phyloP scores from a whole-genome alignment of 2,113 vertebrate species.

The Nothocercus nigrocapillus region DNA sequence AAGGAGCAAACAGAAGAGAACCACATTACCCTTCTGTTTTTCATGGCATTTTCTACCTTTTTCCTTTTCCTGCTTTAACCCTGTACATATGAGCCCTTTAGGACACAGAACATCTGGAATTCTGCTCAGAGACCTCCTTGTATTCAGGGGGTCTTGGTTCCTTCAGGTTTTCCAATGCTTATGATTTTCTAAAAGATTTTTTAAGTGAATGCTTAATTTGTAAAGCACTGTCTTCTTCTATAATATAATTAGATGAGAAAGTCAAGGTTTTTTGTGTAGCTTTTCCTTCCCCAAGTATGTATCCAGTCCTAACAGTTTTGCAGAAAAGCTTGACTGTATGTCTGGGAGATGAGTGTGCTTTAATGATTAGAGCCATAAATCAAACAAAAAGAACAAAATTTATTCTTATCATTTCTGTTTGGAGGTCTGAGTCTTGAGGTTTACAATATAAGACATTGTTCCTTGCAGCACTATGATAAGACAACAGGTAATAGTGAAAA shows the following conservation, averaged over 20 bases:
- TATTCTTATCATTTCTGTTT: background rate
- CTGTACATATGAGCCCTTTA: background rate
- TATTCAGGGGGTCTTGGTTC: background rate
- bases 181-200: background rate
- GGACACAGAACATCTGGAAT: background rate
- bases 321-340: background rate
- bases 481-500: background rate
- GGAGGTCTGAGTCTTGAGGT: background rate
- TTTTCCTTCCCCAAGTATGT: background rate
- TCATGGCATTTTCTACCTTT: background rate
- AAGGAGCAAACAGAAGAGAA: background rate
- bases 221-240: background rate
- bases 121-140: background rate
- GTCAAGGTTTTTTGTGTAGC: background rate
- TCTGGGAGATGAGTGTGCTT: background rate
- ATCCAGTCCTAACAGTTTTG: background rate
- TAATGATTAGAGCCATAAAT: background rate
- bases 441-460: background rate
- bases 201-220: background rate
- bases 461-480: constrained; percentile 33
- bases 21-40: background rate
- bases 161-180: background rate
- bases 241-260: background rate
- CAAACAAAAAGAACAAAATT: background rate
- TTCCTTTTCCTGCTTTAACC: background rate